Evolutionary conservation across 1,140 invertebrate genomes (phyloP).

Genomic region (Leptinotarsa defecta): DNA sequence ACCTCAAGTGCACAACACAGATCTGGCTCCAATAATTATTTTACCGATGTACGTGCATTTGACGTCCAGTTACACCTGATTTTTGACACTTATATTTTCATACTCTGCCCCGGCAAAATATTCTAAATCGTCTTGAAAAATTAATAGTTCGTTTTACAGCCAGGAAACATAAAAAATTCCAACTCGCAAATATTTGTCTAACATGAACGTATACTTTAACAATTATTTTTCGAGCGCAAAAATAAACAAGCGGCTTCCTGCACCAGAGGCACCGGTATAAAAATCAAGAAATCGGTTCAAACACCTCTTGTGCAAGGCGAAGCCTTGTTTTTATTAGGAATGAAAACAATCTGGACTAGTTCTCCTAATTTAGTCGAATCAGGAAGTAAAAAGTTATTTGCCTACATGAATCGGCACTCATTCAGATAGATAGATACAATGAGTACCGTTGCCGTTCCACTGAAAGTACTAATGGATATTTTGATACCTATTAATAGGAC

Average conservation of each 20-base stretch:
- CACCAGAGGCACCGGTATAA: neutral
- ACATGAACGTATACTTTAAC: neutral
- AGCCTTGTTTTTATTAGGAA: no score
- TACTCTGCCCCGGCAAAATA: no score
- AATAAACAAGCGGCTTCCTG: neutral
- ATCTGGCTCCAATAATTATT: no score
- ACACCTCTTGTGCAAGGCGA: neutral
- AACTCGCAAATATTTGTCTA: neutral
- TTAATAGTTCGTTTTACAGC: no score
- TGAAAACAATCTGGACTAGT: neutral
- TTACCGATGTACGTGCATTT: no score
- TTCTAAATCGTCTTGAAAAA: no score
- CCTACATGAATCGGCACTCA: neutral
- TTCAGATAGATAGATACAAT: neutral
- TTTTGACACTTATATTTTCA: no score
- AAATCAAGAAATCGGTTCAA: neutral
- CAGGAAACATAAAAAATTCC: no score
- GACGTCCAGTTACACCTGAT: no score
- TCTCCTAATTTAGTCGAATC: neutral
- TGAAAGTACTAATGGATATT: neutral
- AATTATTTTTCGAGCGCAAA: neutral
- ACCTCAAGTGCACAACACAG: no score
- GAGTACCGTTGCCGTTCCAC: neutral
- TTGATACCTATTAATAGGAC: neutral
- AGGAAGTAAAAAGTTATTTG: slow-evolving; percentile 4